Evolutionary conservation across 2,113 vertebrate species (phyloP), one percentile per base, ranked within the genome.

Genomic region (Neotoma lepida): DNA sequence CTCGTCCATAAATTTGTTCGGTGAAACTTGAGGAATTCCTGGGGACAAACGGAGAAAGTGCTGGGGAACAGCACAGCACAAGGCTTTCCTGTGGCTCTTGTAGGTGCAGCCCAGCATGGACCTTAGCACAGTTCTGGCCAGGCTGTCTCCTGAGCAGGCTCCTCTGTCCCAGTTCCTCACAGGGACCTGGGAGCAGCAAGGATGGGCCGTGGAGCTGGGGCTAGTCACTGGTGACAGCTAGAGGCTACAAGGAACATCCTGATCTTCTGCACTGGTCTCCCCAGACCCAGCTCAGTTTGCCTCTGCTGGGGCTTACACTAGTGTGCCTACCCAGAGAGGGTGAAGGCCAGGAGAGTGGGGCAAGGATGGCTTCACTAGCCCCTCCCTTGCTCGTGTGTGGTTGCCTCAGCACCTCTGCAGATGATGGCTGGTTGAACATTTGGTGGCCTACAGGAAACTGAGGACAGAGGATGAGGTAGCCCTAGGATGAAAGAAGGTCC

Each of bases 1-100:
- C 77, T 84, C 74, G 61, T 87, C 61, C 68, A 22, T 35, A 78
- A 10, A 39, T 90, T 22, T 64, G 58, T 89, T 91, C 66, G n/a
- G 80, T 94, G 89, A 89, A 94, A 95, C 46, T 61, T 68, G 77
- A 73, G 66, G 87, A 78, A 88, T 39, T 33, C 71, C 22, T 90
- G 22, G 46, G 39, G 35, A 89, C 73, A 63, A 14, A 85, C 39
- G 20, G n/a, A 66, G 28, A 49, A 77, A 14, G 71, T 71, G 56
- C 15, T 88, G 74, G 2, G 22, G 13, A n/a, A 56, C 20, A 13
- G 12, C 30, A 39, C 71, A 68, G 26, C 41, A 24, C 35, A 66
- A 10, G 2, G n/a, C 54, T 92, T 71, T 88, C 41, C 77, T 71
- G 49, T 15, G 61, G 30, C 9, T 74, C 18, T 61, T 28, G 58